These are phyloP conservation scores for Electrona antarctica DNA, from an alignment of 2,113 vertebrate species.

Conservation along the genomic window DNA sequence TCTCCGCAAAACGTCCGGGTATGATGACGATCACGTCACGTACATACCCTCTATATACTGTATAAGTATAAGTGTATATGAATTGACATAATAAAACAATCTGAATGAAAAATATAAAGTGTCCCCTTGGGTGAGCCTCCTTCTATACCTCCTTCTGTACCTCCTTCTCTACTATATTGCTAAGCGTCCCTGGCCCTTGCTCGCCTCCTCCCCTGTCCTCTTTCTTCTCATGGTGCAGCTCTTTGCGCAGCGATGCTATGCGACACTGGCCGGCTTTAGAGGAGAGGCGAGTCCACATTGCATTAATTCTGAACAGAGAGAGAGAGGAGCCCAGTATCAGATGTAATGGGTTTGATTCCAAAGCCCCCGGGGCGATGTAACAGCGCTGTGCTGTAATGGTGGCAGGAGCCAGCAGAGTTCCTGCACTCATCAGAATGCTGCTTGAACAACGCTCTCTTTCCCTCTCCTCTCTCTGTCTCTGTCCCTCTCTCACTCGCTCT, in stretches of 20 bases:
- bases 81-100: constrained; percentile 47
- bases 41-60: no score
- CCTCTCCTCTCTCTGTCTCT: not conserved
- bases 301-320: constrained; percentile 64
- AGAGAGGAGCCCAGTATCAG: constrained; percentile 67
- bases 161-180: constrained; percentile 7
- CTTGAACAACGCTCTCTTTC: constrained; percentile 33
- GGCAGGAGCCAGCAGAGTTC: constrained; percentile 65
- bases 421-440: constrained; percentile 59
- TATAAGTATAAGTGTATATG: no score
- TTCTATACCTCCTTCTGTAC: constrained; percentile 41
- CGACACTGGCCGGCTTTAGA: constrained; percentile 62
- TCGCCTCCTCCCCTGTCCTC: constrained; percentile 53
- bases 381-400: constrained; percentile 61
- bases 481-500: not conserved
- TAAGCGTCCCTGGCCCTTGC: constrained; percentile 41
- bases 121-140: constrained; percentile 43
- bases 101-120: constrained; percentile 53
- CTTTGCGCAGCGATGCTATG: constrained; percentile 61
- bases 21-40: no score
- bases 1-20: no score
- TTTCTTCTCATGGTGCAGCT: constrained; percentile 52
- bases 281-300: constrained; percentile 62
- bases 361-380: constrained; percentile 56
- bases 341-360: constrained; percentile 75